Evolutionary conservation across 2,888 invertebrate species (phyloP), one percentile per base, ranked within the genome.

Genomic region (Nomada ruficornis): DNA sequence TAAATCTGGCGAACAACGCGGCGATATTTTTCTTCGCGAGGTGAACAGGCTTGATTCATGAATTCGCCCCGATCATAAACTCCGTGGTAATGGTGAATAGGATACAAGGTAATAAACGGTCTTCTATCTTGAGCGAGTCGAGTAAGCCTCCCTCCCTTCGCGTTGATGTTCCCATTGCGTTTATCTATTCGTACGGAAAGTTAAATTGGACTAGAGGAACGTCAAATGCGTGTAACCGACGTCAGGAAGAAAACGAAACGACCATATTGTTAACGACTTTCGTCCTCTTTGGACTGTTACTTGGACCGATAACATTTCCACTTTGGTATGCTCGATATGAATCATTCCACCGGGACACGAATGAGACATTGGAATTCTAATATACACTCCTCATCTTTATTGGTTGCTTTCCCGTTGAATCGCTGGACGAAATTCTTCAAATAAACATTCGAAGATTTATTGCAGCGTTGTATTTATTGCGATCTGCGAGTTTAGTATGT

Each of bases 91-190:
- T 68, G 82, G 82, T 71, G 77, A 72, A 77, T 82, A 72, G 76
- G 76, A 82, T 82, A 82, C 82, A 82, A 77, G 82, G 77, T 82
- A 82, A 82, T 82, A 82, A 82, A 82, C 82, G 82, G 50, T 77
- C 72, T 68, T 82, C 82, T 82, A 69, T 82, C 72, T 77, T 47
- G 71, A 57, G 67, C 68, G 23, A 50, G 69, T 72, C 83, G 57
- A 23, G 71, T 68, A 60, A 82, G 82, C 77, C 72, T 59, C 77
- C 18, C 54, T 50, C n/a, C 18, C 50, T 18, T 26, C 59, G 59
- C 36, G 59, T 64, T 64, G 80, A 77, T 65, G 70, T 71, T 77
- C 55, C 63, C 50, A 47, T 13, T 60, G 67, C 63, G 74, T 74
- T 70, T 77, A 77, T 71, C 79, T 79, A 29, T 55, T 52, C 70